These are phyloP conservation scores for Hypena proboscidalis DNA, from an alignment of 2,888 invertebrate species.

Conservation along the genomic window DNA sequence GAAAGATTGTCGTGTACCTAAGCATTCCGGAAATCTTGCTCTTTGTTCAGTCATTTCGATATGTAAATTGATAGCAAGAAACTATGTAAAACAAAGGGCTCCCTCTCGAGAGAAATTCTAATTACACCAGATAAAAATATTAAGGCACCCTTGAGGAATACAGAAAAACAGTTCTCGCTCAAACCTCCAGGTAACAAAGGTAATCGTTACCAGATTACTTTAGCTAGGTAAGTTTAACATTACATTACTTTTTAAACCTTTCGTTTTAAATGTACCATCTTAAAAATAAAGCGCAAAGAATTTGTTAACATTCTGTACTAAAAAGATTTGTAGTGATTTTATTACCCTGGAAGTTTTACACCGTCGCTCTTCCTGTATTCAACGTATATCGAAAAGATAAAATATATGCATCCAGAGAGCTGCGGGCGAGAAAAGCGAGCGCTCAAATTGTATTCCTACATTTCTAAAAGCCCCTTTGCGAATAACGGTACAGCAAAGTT, in stretches of 20 bases:
- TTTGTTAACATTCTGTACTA: constrained; percentile 4
- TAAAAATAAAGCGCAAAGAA: neutral
- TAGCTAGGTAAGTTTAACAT: no score
- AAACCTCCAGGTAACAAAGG: constrained; percentile 8
- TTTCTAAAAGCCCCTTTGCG: constrained; percentile 65
- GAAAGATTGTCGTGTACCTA: no score
- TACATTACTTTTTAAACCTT: no score
- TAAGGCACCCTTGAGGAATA: constrained; percentile 28
- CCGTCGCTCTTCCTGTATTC: constrained; percentile 19
- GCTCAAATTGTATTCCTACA: constrained; percentile 65
- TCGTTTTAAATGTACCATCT: neutral
- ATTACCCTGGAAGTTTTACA: constrained; percentile 25
- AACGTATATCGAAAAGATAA: constrained; percentile 44
- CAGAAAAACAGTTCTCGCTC: constrained; percentile 21
- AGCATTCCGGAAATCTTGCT: no score
- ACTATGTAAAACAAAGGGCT: constrained; percentile 27
- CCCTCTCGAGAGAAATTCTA: constrained; percentile 26
- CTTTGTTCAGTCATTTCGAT: constrained; percentile 17
- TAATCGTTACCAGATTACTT: no score
- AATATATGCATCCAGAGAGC: constrained; percentile 52
- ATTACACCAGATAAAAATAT: constrained; percentile 36
- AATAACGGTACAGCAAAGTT: constrained; percentile 63
- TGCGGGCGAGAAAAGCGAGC: constrained; percentile 61
- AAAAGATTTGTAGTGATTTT: constrained; percentile 12
- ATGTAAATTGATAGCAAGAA: constrained; percentile 23